These are phyloP conservation scores for Halcyon malimbica DNA, from an alignment of 2,113 vertebrate species.

Conservation along the genomic window DNA sequence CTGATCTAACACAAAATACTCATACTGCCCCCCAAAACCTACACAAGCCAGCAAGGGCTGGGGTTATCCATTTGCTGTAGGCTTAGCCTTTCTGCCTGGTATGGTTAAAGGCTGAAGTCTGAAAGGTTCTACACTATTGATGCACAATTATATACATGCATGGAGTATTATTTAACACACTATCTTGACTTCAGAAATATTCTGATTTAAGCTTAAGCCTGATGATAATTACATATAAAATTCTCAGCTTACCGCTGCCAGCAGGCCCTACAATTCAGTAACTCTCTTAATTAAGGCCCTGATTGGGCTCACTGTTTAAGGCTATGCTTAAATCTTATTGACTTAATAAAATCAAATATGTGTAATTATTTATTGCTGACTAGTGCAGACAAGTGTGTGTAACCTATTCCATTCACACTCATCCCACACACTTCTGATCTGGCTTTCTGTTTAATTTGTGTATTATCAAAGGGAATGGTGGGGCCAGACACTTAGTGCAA, in stretches of 20 bases:
- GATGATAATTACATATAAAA: background rate
- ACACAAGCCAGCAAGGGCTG: background rate
- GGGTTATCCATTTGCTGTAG: fast-evolving
- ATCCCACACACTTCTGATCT: background rate
- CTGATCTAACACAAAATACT: background rate
- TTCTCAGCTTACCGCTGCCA: background rate
- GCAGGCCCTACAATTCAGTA: background rate
- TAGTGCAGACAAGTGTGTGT: background rate
- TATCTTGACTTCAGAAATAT: background rate
- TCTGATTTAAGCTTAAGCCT: background rate
- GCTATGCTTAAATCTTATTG: background rate
- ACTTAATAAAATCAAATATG: background rate
- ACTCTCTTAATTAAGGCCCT: background rate
- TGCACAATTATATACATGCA: background rate
- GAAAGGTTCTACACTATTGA: background rate
- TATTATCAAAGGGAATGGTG: background rate
- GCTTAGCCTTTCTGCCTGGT: background rate
- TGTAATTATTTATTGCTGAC: background rate
- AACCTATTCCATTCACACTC: background rate
- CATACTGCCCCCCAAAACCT: background rate
- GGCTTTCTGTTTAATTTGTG: background rate
- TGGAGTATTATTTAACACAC: background rate
- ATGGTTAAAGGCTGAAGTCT: background rate
- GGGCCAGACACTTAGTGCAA: background rate
- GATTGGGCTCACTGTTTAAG: background rate